Evolutionary conservation across 2,888 invertebrate genomes (phyloP).

Genomic region (Teleogryllus oceanicus): DNA sequence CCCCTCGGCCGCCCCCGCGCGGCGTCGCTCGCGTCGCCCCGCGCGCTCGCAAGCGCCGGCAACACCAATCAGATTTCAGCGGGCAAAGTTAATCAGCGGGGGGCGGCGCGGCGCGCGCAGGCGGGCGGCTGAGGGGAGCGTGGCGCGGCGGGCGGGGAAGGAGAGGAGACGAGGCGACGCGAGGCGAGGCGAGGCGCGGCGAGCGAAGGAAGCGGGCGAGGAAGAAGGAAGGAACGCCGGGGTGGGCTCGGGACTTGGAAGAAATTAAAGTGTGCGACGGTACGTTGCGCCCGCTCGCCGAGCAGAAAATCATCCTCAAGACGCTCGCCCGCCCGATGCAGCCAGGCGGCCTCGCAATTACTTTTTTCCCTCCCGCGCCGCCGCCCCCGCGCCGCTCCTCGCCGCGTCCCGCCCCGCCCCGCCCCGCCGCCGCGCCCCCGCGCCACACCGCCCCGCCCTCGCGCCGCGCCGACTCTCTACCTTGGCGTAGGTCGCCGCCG

Average conservation of each 20-base stretch:
- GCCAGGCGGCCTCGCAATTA: conserved; percentile 18
- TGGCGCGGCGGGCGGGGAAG: not conserved
- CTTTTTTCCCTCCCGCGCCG: not conserved
- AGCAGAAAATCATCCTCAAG: conserved; percentile 39
- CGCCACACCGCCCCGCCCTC: not conserved
- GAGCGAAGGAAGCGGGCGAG: conserved; percentile 8
- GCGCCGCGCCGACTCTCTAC: not conserved
- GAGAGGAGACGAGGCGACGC: not conserved
- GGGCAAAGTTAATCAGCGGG: conserved; percentile 34
- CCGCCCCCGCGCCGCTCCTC: not conserved
- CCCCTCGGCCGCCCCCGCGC: conserved; percentile 12
- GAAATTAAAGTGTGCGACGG: conserved; percentile 34
- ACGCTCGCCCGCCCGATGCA: conserved; percentile 30
- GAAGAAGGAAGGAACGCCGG: conserved; percentile 20
- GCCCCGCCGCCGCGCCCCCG: not conserved
- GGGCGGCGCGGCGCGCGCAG: not conserved
- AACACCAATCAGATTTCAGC: conserved; percentile 32
- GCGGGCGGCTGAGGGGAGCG: not conserved
- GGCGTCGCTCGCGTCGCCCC: conserved; percentile 20
- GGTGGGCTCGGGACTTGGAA: conserved; percentile 18
- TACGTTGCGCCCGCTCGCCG: conserved; percentile 37
- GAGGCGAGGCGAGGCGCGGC: not conserved
- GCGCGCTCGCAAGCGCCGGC: conserved; percentile 21
- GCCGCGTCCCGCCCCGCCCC: not conserved
- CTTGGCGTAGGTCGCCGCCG: conserved; percentile 10